Evolutionary conservation across 2,797 vertebrate species (phyloP).

Genomic region (Balearica regulorum): DNA sequence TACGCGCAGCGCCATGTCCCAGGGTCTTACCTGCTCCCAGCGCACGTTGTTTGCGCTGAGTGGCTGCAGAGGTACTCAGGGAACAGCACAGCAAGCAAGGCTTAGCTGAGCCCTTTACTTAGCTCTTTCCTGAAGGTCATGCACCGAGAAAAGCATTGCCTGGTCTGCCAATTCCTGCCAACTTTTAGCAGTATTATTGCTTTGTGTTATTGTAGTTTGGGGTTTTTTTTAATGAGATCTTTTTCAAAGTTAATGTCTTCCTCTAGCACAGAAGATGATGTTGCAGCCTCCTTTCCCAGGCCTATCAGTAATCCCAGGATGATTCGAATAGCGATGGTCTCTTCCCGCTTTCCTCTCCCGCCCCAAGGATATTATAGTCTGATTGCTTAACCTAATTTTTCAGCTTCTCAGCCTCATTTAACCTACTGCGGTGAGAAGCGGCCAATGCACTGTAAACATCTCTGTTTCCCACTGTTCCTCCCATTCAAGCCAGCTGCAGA

Average conservation of each 20-base stretch:
- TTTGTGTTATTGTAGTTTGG: not conserved
- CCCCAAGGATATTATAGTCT: conserved; percentile 11
- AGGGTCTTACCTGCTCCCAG: not conserved
- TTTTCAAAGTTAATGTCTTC: not conserved
- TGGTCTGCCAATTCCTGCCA: not conserved
- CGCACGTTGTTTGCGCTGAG: not conserved
- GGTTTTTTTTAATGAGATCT: not conserved
- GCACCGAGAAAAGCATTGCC: not conserved
- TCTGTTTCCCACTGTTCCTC: not conserved
- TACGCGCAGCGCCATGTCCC: fast-evolving
- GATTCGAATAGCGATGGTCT: not conserved
- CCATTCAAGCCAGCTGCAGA: not conserved
- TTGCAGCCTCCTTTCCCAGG: not conserved
- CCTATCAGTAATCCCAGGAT: not conserved
- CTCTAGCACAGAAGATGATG: not conserved
- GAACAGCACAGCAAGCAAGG: not conserved
- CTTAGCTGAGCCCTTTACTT: not conserved
- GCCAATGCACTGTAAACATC: not conserved
- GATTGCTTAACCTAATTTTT: conserved; percentile 41
- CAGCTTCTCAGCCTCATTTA: conserved; percentile 31
- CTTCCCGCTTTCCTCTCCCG: not conserved
- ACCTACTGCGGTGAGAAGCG: conserved; percentile 13
- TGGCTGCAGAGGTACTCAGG: not conserved
- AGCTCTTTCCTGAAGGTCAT: not conserved
- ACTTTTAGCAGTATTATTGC: not conserved